These are phyloP conservation scores for Chymomyza procnemis DNA, from an alignment of 2,888 invertebrate species.

Conservation along the genomic window DNA sequence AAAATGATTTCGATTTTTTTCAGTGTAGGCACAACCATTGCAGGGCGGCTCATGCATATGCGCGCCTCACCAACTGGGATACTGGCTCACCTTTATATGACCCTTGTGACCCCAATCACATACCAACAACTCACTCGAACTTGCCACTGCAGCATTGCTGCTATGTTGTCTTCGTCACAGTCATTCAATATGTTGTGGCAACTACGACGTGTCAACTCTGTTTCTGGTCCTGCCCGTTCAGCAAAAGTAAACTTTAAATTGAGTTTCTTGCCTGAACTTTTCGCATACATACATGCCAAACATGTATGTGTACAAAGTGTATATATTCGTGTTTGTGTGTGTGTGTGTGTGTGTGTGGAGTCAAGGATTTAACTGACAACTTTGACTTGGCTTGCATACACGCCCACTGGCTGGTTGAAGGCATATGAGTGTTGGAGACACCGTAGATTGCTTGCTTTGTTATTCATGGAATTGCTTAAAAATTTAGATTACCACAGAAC, in stretches of 20 bases:
- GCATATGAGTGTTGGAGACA: neutral
- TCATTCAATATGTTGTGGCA: constrained; percentile 5
- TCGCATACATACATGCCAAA: neutral
- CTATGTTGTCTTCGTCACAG: constrained; percentile 3
- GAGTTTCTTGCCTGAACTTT: constrained; percentile 5
- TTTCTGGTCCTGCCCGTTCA: neutral
- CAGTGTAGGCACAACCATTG: neutral
- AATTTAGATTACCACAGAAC: constrained; percentile 8
- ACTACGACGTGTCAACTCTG: neutral
- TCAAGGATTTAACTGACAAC: constrained; percentile 8
- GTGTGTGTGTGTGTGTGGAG: neutral
- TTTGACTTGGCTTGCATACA: neutral
- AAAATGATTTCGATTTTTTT: neutral
- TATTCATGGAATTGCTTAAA: constrained; percentile 24
- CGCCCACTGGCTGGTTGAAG: neutral
- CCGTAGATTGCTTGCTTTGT: constrained; percentile 16
- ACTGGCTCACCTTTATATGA: constrained; percentile 1
- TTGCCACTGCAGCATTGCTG: neutral
- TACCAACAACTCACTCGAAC: neutral
- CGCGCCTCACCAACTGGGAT: neutral
- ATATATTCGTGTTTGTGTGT: neutral
- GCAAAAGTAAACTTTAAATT: constrained; percentile 10
- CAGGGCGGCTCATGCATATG: neutral
- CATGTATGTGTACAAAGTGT: neutral
- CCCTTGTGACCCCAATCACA: constrained; percentile 3